Evolutionary conservation across 2,888 invertebrate species (phyloP), one percentile per base, ranked within the genome.

Genomic region (Selenia dentaria): DNA sequence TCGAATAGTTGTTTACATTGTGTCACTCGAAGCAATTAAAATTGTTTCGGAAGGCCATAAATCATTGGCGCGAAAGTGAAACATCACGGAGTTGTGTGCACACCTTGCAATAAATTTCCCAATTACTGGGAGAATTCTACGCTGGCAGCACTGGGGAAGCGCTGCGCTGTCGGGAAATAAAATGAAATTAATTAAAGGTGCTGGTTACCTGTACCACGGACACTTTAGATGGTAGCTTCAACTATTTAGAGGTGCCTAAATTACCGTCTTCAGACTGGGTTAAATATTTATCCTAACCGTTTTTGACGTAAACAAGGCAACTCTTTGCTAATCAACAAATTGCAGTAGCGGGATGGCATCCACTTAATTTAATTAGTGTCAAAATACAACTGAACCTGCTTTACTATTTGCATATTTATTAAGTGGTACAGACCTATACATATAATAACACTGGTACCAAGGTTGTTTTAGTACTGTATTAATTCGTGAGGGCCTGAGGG

Each of bases 1-100:
- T 90, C 89, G 87, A 89, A 90, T 89, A 89, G 87, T 88, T 90
- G 88, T 90, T 89, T 90, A 89, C 89, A 89, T 72, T 72, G 82
- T 89, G 89, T 90, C 89, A 89, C 85, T 84, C 80, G 63, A 70
- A 77, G 85, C 86, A 89, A 90, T 90, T 90, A 89, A 90, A 88
- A 89, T 90, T 89, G 89, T 90, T 90, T 80, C 80, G 68, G 71
- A 75, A 82, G 80, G 78, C 79, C 71, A 88, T 90, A 89, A 90
- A 90, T 90, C 88, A 90, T 88, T 88, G 82, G 74, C 71, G 70
- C 69, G 82, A 86, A 85, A 90, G 87, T 90, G 89, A 89, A 89
- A 85, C 89, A 88, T 89, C 89, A 90, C 82, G 79, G 69, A 67
- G 70, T 67, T 67, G 69, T 70, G 78, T 79, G 85, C 83, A 80